Evolutionary conservation across 2,113 vertebrate genomes (phyloP).

Genomic region (Amphiprion ocellaris): DNA sequence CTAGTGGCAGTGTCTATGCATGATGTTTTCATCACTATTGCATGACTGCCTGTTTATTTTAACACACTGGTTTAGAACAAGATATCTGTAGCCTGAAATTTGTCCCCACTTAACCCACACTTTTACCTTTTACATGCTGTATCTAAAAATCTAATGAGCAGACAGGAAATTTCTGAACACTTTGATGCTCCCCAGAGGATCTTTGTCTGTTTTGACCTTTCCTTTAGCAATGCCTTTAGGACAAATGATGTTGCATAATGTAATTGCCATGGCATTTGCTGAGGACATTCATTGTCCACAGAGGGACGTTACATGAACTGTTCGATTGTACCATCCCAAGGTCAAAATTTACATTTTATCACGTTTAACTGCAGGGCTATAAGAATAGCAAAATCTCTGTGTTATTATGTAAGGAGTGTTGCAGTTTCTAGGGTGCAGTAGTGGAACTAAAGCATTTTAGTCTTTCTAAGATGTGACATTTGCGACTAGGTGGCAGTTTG

Average conservation of each 20-base stretch:
- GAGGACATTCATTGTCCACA: slow-evolving; percentile 47
- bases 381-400: not conserved
- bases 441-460: not conserved
- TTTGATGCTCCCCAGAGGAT: slow-evolving; percentile 5
- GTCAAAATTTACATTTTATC: slow-evolving; percentile 59
- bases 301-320: slow-evolving; percentile 24
- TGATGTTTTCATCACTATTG: not conserved
- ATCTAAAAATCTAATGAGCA: slow-evolving; percentile 31
- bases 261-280: slow-evolving; percentile 59
- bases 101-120: not conserved
- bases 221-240: slow-evolving; percentile 22
- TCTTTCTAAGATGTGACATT: slow-evolving; percentile 1
- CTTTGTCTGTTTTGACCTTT: slow-evolving; percentile 51
- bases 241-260: slow-evolving; percentile 50
- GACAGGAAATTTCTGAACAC: slow-evolving; percentile 33
- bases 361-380: slow-evolving; percentile 16
- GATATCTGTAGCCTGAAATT: not conserved
- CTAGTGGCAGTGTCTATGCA: not conserved
- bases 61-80: not conserved
- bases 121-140: slow-evolving; percentile 6
- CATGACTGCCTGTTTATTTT: not conserved
- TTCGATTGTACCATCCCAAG: slow-evolving; percentile 20
- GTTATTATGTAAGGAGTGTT: not conserved
- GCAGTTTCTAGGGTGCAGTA: not conserved
- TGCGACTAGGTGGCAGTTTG: not conserved